These are phyloP conservation scores for Heterochromis multidens DNA, from an alignment of 2,113 vertebrate species.

Conservation along the genomic window DNA sequence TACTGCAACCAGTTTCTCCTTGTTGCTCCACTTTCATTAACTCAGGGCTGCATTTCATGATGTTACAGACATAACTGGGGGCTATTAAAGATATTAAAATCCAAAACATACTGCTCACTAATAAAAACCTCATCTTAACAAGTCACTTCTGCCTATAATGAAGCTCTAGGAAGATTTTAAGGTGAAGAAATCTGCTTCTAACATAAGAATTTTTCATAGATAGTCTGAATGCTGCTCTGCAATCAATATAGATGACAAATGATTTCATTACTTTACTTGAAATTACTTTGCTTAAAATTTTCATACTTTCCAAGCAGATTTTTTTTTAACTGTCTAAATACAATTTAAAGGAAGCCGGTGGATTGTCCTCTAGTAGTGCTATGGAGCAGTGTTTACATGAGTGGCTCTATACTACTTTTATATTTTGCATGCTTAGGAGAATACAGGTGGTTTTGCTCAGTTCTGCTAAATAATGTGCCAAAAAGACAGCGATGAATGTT, in stretches of 20 bases:
- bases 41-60: neutral
- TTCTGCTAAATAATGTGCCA: neutral
- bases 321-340: neutral
- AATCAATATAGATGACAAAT: neutral
- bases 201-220: neutral
- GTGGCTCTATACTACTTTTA: neutral
- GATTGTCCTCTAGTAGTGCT: neutral
- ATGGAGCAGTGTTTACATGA: neutral
- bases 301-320: neutral
- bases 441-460: neutral
- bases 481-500: neutral
- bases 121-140: neutral
- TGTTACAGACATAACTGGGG: neutral
- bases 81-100: neutral
- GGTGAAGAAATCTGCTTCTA: neutral
- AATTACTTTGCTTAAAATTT: too few relatives aligned
- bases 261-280: neutral
- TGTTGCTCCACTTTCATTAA: neutral
- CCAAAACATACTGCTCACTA: neutral
- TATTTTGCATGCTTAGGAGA: neutral
- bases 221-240: neutral
- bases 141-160: neutral
- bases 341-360: neutral
- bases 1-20: neutral
- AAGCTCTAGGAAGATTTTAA: neutral